Evolutionary conservation across 1,140 invertebrate genomes (phyloP).

Genomic region (Hyles vespertilio): DNA sequence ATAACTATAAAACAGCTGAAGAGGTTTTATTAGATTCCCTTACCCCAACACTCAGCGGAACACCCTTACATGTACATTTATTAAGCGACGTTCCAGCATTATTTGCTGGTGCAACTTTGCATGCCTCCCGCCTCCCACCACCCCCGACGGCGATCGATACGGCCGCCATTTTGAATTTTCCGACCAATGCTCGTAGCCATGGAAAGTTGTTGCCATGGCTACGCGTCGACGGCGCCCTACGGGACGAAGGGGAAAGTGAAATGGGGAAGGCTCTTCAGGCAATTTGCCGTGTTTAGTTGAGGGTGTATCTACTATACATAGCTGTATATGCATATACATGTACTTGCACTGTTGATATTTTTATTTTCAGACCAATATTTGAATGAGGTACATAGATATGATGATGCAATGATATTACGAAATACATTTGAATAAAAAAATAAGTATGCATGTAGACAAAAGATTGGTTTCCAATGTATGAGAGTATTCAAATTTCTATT

Average conservation of each 20-base stretch:
- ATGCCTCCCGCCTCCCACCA: slow-evolving; percentile 22
- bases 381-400: no score
- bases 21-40: no score
- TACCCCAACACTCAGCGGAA: no score
- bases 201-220: slow-evolving; percentile 60
- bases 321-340: slow-evolving; percentile 3
- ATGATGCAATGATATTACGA: no score
- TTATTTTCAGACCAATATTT: neutral
- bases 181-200: slow-evolving; percentile 69
- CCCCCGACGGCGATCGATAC: slow-evolving; percentile 56
- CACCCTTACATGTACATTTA: no score
- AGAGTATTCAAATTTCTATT: no score
- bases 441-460: no score
- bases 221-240: slow-evolving; percentile 41
- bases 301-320: slow-evolving; percentile 1
- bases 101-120: slow-evolving; percentile 34
- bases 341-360: neutral
- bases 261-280: slow-evolving; percentile 44
- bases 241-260: slow-evolving; percentile 62
- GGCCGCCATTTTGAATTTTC: slow-evolving; percentile 71
- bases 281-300: slow-evolving; percentile 11
- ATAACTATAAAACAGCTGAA: no score
- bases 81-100: no score
- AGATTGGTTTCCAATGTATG: no score
- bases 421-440: no score